Conservation (phyloP, 2,797 vertebrate genomes). For the Gallinago stenura region DNA sequence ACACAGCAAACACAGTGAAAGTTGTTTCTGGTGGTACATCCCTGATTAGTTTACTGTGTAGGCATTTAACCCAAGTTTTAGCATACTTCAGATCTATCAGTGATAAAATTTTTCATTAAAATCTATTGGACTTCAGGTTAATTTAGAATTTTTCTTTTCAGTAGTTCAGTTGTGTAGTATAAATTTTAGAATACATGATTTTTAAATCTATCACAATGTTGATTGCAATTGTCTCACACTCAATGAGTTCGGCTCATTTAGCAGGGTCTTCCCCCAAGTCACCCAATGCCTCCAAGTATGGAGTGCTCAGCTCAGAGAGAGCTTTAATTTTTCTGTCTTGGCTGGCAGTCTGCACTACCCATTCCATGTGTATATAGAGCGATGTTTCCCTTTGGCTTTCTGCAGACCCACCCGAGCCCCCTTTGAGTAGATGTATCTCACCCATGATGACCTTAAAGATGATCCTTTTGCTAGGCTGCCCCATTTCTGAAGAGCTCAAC, state of each 20-base stretch:
- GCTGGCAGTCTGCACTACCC: neutral
- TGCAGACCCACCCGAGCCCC: neutral
- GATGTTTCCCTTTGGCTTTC: neutral
- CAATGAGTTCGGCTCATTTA: neutral
- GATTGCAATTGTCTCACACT: neutral
- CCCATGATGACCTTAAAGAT: neutral
- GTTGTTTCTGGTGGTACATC: neutral
- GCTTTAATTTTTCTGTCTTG: neutral
- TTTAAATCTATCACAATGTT: neutral
- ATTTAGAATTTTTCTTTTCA: neutral
- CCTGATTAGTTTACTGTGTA: neutral
- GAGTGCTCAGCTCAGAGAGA: neutral
- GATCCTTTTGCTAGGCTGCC: neutral
- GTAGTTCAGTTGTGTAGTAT: neutral
- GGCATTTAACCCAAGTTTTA: neutral
- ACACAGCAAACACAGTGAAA: neutral
- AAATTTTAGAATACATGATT: neutral
- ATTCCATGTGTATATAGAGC: accelerated
- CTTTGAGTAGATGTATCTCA: neutral
- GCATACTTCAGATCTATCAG: neutral
- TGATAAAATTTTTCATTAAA: neutral
- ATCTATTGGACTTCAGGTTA: neutral
- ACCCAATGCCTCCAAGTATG: neutral
- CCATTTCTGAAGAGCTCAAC: neutral
- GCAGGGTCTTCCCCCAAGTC: neutral